phyloP scores from a whole-genome alignment of 2,797 vertebrate species.

The Crossoptilon crossoptilon region DNA sequence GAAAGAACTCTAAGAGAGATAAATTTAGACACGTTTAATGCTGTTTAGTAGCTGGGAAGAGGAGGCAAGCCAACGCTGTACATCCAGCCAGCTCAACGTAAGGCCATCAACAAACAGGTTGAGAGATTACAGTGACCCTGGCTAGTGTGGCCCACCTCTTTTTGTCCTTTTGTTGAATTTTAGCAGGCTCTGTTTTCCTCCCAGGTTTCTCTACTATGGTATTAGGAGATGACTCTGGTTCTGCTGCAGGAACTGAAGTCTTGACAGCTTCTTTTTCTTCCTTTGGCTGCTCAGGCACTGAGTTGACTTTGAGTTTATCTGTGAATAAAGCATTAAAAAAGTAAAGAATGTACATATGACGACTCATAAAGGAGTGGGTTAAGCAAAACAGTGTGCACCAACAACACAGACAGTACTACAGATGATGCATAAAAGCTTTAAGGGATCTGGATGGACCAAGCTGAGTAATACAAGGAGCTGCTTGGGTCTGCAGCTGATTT shows the following conservation, averaged over 20 bases:
- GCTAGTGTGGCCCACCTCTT: slow-evolving; percentile 73
- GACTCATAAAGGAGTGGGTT: not conserved
- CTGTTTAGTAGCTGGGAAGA: not conserved
- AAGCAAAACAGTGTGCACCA: not conserved
- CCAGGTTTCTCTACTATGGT: slow-evolving; percentile 62
- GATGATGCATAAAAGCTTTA: not conserved
- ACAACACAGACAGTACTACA: not conserved
- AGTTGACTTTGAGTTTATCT: slow-evolving; percentile 79
- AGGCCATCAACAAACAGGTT: not conserved
- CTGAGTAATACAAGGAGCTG: not conserved
- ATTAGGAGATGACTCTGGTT: slow-evolving; percentile 58
- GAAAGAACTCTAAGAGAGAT: not conserved
- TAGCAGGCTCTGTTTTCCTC: slow-evolving; percentile 72
- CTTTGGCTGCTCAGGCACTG: slow-evolving; percentile 81
- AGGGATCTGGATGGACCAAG: not conserved
- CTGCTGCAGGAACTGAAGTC: slow-evolving; percentile 46
- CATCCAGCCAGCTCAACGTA: not conserved
- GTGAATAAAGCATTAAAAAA: slow-evolving; percentile 21
- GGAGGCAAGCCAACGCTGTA: not conserved
- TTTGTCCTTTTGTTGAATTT: slow-evolving; percentile 73
- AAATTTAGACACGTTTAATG: not conserved
- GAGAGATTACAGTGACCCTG: not conserved
- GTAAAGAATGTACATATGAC: not conserved
- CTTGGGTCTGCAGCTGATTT: not conserved
- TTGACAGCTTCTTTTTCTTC: slow-evolving; percentile 80